These are phyloP conservation scores for Myotis pilosus DNA, from an alignment of 2,797 vertebrate genomes.

Conservation along the genomic window DNA sequence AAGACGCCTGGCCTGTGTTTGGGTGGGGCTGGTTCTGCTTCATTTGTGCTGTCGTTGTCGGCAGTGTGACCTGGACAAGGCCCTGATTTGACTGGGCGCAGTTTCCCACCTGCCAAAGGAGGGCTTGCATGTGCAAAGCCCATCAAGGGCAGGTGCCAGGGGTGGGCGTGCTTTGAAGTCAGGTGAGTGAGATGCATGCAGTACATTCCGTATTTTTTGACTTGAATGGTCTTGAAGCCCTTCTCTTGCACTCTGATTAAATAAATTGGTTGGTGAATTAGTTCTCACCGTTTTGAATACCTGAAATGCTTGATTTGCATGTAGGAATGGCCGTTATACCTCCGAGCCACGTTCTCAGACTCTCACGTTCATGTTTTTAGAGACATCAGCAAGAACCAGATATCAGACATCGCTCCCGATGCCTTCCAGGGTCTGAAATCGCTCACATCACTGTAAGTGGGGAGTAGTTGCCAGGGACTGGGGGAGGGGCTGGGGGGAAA, in stretches of 20 bases:
- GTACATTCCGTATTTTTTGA: background rate
- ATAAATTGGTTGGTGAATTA: background rate
- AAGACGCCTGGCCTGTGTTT: background rate
- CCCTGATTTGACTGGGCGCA: background rate
- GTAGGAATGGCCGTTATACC: background rate
- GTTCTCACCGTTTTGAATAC: background rate
- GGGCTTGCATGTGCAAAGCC: rapidly evolving
- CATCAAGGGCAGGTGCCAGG: rapidly evolving
- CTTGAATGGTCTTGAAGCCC: background rate
- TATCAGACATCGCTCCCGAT: conserved; percentile 96
- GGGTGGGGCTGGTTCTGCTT: background rate
- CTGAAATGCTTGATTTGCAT: background rate
- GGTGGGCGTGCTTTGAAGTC: background rate
- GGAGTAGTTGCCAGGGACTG: conserved; percentile 32
- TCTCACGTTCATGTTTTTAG: conserved; percentile 81
- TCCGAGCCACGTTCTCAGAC: conserved; percentile 42
- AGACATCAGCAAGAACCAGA: conserved; percentile 99
- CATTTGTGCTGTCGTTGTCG: background rate
- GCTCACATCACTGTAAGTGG: conserved; percentile 97
- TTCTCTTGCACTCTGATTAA: background rate
- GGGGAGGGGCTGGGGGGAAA: background rate
- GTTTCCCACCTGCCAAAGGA: background rate
- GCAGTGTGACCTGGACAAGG: background rate
- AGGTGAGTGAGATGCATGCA: background rate
- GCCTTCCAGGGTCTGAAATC: conserved; percentile 96